Base-by-base conservation (phyloP, 2,888 invertebrate species). In the Ectemnius continuus region DNA sequence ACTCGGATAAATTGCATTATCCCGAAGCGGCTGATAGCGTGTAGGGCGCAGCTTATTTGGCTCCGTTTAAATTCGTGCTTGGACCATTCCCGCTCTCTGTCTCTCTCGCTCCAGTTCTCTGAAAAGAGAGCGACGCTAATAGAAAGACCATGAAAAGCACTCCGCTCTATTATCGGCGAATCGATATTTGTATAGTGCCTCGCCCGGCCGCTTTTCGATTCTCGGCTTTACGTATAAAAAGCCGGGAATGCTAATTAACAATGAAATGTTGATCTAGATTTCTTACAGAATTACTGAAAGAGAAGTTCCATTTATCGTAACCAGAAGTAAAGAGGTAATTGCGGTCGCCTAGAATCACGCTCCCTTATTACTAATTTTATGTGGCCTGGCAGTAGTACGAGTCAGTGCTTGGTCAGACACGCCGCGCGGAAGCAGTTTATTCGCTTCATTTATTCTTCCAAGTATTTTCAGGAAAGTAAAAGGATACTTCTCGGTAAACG, bases 1-100 rank as follows among this genome's bases (percentile, higher is more conserved):
- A 78, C 67, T 72, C 69, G 73, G 80, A 85, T 85, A 86, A 86
- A 86, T 85, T 79, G 80, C 76, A 81, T 85, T 85, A 85, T 75
- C 78, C 62, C 60, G 67, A 46, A 70, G 60, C 71, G 68, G 61
- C 70, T 58, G 70, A 28, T 64, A 59, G 61, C 62, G 63, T 65
- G 69, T 23, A 65, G 61, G 57, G 61, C 23, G 70, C 68, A 67
- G 77, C 78, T 84, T 78, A 79, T 81, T 81, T 79, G 80, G 67
- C 78, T 70, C 66, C 74, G 79, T 78, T 83, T 85, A 81, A 84
- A 84, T 85, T 82, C 79, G 80, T 70, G 75, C 85, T 82, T 81
- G 71, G 23, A 20, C 63, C 70, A 57, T 46, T 75, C 28, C 20
- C 20, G 20, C 23, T 3, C 8, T 6, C 36, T 36, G 1, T 36